Percentiles rank a stretch among this genome's conserved stretches.
phyloP scores from a whole-genome alignment of 1,140 invertebrate species.

The Pararge aegeria region DNA sequence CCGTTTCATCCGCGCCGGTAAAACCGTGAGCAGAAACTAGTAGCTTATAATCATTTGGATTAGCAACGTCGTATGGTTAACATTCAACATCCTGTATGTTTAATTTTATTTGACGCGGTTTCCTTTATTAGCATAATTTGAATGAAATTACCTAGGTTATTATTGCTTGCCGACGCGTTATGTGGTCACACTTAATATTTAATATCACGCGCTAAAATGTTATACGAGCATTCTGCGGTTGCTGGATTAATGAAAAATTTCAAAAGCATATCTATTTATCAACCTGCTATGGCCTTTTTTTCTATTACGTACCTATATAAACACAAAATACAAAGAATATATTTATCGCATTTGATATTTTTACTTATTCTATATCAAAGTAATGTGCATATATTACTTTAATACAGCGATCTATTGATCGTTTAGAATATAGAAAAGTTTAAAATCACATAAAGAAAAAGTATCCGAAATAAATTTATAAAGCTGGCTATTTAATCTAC shows the following conservation, averaged over 20 bases:
- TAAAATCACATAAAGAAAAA: no score
- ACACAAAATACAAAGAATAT: no score
- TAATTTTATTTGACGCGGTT: constrained; percentile 17
- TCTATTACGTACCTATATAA: background rate
- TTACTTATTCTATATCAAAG: no score
- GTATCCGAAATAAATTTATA: no score
- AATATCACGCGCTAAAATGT: constrained; percentile 2
- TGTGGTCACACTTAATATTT: constrained; percentile 3
- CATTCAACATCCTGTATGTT: constrained; percentile 10
- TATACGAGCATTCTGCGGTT: constrained; percentile 3
- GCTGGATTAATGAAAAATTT: background rate
- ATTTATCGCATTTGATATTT: no score
- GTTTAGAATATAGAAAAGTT: no score
- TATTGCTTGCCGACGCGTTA: background rate
- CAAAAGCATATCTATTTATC: background rate
- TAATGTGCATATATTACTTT: no score
- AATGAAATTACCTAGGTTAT: constrained; percentile 8
- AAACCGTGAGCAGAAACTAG: no score
- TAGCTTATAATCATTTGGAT: constrained; percentile 4
- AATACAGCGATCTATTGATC: no score
- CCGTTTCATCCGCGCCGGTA: no score
- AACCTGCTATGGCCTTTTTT: background rate
- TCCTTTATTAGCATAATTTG: constrained; percentile 25
- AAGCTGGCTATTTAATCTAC: no score
- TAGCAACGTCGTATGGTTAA: constrained; percentile 7